Evolutionary conservation across 1,140 invertebrate genomes (phyloP).

Genomic region (Latrodectus geometricus): DNA sequence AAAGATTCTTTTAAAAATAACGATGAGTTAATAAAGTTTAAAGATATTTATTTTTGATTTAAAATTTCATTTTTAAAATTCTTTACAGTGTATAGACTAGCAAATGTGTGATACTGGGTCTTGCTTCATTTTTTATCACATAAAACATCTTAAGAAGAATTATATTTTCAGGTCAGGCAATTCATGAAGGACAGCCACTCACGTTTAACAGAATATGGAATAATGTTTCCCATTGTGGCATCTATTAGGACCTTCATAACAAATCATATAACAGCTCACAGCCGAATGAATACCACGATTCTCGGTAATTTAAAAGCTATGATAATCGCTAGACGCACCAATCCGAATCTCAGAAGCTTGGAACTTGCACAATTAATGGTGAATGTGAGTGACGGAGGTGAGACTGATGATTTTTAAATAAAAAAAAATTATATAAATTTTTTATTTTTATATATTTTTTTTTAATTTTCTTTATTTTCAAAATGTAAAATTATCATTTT

Average conservation of each 20-base stretch:
- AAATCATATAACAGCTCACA: constrained; percentile 65
- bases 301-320: constrained; percentile 65
- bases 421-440: no score
- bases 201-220: constrained; percentile 64
- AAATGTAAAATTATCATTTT: no score
- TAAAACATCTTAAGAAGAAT: neutral
- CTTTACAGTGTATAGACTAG: no score
- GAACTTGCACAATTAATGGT: constrained; percentile 64
- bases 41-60: no score
- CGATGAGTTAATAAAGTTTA: no score
- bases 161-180: neutral
- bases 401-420: neutral
- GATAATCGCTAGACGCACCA: constrained; percentile 64
- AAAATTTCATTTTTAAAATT: no score
- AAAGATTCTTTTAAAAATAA: no score
- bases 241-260: constrained; percentile 65
- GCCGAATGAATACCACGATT: constrained; percentile 67
- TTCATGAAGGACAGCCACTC: constrained; percentile 66
- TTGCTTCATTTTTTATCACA: no score
- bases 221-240: constrained; percentile 67
- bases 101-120: no score
- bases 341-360: constrained; percentile 35
- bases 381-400: constrained; percentile 21
- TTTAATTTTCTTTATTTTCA: neutral
- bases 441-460: no score